Percentiles rank a stretch among this genome's conserved stretches.
These are phyloP conservation scores for Bryconaethiops microstoma DNA, from an alignment of 2,797 vertebrate species.

Conservation along the genomic window DNA sequence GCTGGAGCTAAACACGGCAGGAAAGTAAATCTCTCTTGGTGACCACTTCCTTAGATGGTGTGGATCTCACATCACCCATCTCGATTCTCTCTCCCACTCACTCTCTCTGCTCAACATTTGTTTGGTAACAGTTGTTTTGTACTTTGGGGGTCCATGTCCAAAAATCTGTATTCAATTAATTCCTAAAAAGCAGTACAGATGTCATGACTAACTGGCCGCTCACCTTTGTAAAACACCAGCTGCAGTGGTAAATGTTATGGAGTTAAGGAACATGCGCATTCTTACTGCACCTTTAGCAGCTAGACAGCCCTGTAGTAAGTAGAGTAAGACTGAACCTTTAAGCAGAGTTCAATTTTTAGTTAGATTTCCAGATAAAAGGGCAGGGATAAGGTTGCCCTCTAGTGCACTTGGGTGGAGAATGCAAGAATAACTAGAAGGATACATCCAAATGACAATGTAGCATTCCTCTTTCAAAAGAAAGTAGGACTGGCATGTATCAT, in stretches of 20 bases:
- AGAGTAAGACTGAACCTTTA: not conserved
- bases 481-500: conserved; percentile 5
- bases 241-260: not conserved
- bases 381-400: conserved; percentile 47
- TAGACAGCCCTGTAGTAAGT: not conserved
- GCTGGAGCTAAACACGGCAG: too few relatives aligned
- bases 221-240: too few relatives aligned
- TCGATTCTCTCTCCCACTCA: too few relatives aligned
- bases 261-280: conserved; percentile 22
- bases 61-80: too few relatives aligned
- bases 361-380: conserved; percentile 12
- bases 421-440: conserved; percentile 23
- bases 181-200: too few relatives aligned
- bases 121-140: too few relatives aligned
- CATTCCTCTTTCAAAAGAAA: not conserved
- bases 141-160: too few relatives aligned
- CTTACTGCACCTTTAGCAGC: not conserved
- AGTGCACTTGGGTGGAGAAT: conserved; percentile 43
- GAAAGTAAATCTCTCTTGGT: too few relatives aligned
- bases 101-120: too few relatives aligned
- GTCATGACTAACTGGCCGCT: too few relatives aligned
- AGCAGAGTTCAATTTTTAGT: not conserved
- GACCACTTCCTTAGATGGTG: too few relatives aligned
- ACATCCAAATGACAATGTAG: not conserved
- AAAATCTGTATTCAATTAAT: too few relatives aligned